Conservation (phyloP, 2,888 invertebrate genomes). For the Nemurella pictetii region DNA sequence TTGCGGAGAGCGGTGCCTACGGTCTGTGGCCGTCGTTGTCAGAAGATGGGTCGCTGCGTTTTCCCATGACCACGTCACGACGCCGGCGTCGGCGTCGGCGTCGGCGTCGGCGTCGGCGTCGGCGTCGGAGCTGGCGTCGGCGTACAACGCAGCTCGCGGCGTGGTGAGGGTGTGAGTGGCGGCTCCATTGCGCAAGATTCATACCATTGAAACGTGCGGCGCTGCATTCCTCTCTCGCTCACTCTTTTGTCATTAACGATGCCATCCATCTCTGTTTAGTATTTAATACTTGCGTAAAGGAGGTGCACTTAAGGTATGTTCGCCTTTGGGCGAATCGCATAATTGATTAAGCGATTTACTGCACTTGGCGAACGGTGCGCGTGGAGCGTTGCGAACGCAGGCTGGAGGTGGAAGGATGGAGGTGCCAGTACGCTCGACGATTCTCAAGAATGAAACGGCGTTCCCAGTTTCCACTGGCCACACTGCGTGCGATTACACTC, state of each 20-base stretch:
- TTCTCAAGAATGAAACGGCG: too few species aligned
- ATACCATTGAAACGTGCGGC: conserved; percentile 22
- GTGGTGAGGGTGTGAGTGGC: too few species aligned
- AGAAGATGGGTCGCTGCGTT: conserved; percentile 34
- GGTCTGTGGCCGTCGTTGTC: conserved; percentile 30
- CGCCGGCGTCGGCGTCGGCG: conserved; percentile 30
- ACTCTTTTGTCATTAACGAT: not conserved
- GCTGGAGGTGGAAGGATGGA: too few species aligned
- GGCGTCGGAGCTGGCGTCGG: conserved; percentile 52
- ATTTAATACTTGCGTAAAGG: not conserved
- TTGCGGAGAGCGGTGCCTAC: not conserved
- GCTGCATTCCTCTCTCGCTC: not conserved
- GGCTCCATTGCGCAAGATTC: conserved; percentile 46
- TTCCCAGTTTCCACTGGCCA: not conserved
- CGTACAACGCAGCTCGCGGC: conserved; percentile 47
- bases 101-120: conserved; percentile 48
- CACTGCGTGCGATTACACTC: not conserved
- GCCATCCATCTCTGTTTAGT: not conserved
- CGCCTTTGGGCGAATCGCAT: not conserved
- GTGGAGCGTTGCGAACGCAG: too few species aligned
- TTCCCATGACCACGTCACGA: conserved; percentile 27
- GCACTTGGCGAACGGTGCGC: not conserved
- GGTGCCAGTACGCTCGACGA: too few species aligned
- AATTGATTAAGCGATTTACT: conserved; percentile 8
- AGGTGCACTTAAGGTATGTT: not conserved